These are phyloP conservation scores for Cryptocephalus primarius DNA, from an alignment of 2,888 invertebrate species.

Conservation along the genomic window DNA sequence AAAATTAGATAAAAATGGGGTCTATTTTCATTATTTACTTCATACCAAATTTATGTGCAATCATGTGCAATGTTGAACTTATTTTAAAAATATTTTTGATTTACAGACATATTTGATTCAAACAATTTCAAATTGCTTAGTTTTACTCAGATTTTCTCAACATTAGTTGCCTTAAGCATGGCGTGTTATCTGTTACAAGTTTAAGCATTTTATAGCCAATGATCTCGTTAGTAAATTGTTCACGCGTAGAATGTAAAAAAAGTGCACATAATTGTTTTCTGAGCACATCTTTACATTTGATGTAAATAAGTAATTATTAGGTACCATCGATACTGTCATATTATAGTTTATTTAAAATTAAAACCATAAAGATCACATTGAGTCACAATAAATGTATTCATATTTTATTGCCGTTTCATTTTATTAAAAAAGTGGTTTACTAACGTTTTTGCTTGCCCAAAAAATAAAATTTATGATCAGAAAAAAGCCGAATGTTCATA, in stretches of 20 bases:
- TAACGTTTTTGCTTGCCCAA: no score
- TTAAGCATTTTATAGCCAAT: conserved; percentile 27
- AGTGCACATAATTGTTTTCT: conserved; percentile 19
- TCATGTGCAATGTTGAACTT: no score
- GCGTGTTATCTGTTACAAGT: conserved; percentile 22
- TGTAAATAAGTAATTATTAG: conserved; percentile 23
- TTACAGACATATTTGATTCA: no score
- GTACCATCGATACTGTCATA: conserved; percentile 27
- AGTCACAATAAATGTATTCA: conserved; percentile 21
- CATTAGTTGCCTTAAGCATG: conserved; percentile 17
- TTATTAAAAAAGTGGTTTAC: no score
- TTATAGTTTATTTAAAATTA: conserved; percentile 24
- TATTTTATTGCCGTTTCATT: conserved; percentile 5
- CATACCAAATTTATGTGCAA: no score
- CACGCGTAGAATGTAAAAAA: conserved; percentile 18
- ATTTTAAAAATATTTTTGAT: no score
- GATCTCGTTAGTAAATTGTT: conserved; percentile 29
- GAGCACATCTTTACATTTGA: conserved; percentile 19
- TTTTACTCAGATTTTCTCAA: not conserved
- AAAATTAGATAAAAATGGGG: no score
- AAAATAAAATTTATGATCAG: no score
- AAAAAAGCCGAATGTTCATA: no score
- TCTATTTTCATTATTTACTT: no score
- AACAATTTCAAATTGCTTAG: no score
- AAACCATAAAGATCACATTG: conserved; percentile 17